phyloP scores from a whole-genome alignment of 2,113 vertebrate species.

The Megaceryle maxima region DNA sequence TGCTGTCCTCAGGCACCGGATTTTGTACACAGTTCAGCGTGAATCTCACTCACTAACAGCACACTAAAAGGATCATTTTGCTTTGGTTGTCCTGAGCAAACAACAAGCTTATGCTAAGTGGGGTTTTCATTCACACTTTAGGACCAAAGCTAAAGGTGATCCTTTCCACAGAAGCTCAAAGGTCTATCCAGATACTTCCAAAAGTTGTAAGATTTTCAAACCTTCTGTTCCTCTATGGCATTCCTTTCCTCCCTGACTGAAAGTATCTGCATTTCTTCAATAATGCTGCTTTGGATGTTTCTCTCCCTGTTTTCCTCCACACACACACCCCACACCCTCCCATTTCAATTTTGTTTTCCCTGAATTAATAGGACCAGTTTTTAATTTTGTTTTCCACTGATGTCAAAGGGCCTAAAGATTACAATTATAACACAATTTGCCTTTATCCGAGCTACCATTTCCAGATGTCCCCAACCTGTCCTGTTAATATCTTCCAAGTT shows the following conservation, averaged over 20 bases:
- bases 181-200: background rate
- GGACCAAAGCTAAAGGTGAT: background rate
- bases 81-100: background rate
- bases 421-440: background rate
- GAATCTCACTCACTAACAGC: background rate
- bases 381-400: background rate
- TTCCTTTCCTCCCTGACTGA: background rate
- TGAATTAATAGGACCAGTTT: background rate
- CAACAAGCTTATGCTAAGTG: background rate
- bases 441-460: background rate
- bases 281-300: background rate
- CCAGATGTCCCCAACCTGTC: background rate
- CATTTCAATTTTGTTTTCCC: background rate
- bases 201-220: background rate
- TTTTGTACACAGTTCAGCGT: background rate
- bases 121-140: background rate
- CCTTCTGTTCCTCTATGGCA: background rate
- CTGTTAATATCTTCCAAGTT: background rate
- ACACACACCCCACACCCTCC: too few relatives aligned
- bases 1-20: background rate
- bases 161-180: background rate
- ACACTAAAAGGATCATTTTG: background rate
- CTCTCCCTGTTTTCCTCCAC: background rate
- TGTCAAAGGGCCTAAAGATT: background rate
- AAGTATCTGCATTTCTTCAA: background rate